Base-by-base conservation (phyloP, 2,888 invertebrate genomes). In the Coleophora flavipennella region DNA sequence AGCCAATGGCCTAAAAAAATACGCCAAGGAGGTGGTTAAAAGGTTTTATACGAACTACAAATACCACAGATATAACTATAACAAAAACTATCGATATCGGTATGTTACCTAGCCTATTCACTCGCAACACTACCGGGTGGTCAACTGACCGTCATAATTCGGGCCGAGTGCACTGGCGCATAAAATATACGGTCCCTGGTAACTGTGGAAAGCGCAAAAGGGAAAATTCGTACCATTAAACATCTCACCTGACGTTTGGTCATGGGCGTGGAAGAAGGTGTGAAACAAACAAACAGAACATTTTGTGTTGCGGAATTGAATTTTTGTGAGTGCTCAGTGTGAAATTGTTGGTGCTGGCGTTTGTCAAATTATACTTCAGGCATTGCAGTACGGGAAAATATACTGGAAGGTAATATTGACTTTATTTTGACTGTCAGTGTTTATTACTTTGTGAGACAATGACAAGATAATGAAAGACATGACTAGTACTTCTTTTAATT, bases 91-190 rank as follows among this genome's bases (percentile, higher is more conserved):
- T 20, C 20, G 20, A 20, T 20, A 20, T 20, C 3, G 20, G 6
- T 20, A 20, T 20, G 20, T 6, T 20, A 4, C 57, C 50, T 49
- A 47, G 55, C 59, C 59, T 57, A 66, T 63, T 58, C n/a, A n/a
- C n/a, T n/a, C n/a, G n/a, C 57, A 46, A 48, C 51, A 59, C 59
- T 53, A 56, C 39, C 56, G 63, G 67, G 70, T 76, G 75, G 67
- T 59, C 83, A 83, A 72, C 77, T 85, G 85, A 81, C 85, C 84
- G 83, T 80, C 63, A 83, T 85, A 84, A 85, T 84, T 77, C 66
- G 63, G 62, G 59, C 57, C 54, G 53, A 57, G 73, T 46, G 56
- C 81, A 77, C 55, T 71, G 83, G 71, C 62, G 85, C 85, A 79
- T 85, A 77, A 83, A 84, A 85, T 81, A 83, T 81, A 76, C 62